Conservation (phyloP, 2,113 vertebrate genomes). For the Archilochus colubris region DNA sequence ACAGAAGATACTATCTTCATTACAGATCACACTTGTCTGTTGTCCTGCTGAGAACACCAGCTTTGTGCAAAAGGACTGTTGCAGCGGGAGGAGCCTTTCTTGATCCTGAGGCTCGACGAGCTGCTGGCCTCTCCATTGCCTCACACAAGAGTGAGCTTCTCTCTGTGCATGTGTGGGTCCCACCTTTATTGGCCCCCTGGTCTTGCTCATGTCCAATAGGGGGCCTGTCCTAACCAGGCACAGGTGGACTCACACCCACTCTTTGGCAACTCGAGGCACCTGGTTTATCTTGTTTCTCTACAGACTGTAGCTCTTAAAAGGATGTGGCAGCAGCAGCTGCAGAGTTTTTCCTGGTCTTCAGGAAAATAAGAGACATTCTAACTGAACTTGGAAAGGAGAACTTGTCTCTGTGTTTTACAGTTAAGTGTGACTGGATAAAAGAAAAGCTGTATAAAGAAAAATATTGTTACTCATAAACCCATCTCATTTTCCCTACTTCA, state of each 20-base stretch:
- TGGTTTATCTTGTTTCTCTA: no score
- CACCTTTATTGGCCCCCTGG: no score
- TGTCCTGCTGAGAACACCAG: background rate
- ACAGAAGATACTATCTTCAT: background rate
- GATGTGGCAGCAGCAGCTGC: background rate
- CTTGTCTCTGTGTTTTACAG: rapidly evolving
- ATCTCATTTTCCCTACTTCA: background rate
- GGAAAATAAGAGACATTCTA: background rate
- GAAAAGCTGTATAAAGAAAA: background rate
- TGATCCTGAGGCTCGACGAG: no score
- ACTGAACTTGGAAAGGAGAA: background rate
- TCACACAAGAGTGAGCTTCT: no score
- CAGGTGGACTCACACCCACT: no score
- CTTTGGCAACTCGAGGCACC: no score
- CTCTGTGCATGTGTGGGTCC: no score
- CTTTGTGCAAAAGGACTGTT: background rate
- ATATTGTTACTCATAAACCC: background rate
- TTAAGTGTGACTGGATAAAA: background rate
- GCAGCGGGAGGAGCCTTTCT: no score
- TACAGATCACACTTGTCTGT: background rate
- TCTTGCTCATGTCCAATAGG: no score
- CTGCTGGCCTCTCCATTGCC: no score
- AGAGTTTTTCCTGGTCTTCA: background rate
- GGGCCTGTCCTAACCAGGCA: no score
- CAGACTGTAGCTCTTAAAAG: background rate